phyloP scores from a whole-genome alignment of 2,888 invertebrate genomes.

The Lordiphosa fenestrarum region DNA sequence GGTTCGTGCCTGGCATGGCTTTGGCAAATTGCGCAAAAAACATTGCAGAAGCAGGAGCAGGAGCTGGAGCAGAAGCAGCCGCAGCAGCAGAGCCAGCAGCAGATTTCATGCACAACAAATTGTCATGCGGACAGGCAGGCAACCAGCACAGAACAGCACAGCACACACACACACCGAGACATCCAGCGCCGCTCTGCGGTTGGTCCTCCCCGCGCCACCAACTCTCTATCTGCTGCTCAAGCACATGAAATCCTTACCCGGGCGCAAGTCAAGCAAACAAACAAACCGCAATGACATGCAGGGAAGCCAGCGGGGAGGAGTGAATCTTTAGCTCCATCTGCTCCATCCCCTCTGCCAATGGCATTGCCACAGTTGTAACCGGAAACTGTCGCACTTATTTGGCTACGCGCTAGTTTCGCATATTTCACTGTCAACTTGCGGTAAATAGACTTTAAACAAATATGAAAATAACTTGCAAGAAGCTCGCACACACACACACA shows the following conservation, averaged over 20 bases:
- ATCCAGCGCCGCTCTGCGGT: slow-evolving; percentile 46
- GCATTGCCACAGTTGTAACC: slow-evolving; percentile 72
- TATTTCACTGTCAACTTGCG: slow-evolving; percentile 74
- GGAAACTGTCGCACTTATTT: slow-evolving; percentile 74
- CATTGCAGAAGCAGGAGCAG: slow-evolving; percentile 45
- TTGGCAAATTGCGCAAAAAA: slow-evolving; percentile 71
- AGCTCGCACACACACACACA: slow-evolving; percentile 30
- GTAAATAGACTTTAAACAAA: slow-evolving; percentile 74
- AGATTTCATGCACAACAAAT: slow-evolving; percentile 72
- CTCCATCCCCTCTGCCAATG: slow-evolving; percentile 23
- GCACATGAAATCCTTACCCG: slow-evolving; percentile 72
- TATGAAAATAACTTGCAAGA: slow-evolving; percentile 69
- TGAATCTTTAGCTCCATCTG: slow-evolving; percentile 24
- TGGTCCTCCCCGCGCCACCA: slow-evolving; percentile 41
- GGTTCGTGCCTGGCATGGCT: slow-evolving; percentile 63
- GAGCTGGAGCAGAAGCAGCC: slow-evolving; percentile 24
- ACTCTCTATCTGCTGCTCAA: slow-evolving; percentile 42
- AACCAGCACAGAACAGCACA: slow-evolving; percentile 44
- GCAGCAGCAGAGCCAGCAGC: slow-evolving; percentile 31
- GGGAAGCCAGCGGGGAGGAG: slow-evolving; percentile 16
- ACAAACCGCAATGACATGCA: slow-evolving; percentile 72
- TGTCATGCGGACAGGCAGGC: slow-evolving; percentile 71
- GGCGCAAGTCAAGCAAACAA: slow-evolving; percentile 72
- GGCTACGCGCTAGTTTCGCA: slow-evolving; percentile 74
- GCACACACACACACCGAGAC: slow-evolving; percentile 17